Evolutionary conservation across 2,113 vertebrate species (phyloP).

Genomic region (Gnathonemus echidnorhynchus): DNA sequence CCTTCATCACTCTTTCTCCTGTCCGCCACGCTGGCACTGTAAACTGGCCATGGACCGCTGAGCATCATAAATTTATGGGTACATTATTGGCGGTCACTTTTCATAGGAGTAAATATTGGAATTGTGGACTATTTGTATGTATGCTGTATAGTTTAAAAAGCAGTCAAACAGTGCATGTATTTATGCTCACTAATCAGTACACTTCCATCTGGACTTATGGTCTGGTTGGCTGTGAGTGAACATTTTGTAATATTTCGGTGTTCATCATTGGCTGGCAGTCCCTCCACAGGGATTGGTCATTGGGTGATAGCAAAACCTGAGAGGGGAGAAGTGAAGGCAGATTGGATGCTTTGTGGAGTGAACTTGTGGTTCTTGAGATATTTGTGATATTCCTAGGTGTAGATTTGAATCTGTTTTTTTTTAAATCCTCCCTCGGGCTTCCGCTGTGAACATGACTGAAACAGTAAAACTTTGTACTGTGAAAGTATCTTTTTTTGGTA

Average conservation of each 20-base stretch:
- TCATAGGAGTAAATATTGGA: not conserved
- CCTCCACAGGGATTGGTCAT: not conserved
- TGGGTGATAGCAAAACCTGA: not conserved
- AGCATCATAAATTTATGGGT: not conserved
- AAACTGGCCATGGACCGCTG: not conserved
- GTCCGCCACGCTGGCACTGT: not conserved
- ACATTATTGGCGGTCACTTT: not conserved
- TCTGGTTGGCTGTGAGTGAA: not conserved
- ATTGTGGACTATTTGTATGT: not conserved
- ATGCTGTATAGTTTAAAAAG: not conserved
- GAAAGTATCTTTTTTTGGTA: not conserved
- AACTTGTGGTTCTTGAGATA: not conserved
- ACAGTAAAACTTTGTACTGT: not conserved
- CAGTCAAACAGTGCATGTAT: not conserved
- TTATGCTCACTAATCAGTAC: not conserved
- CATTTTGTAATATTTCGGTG: not conserved
- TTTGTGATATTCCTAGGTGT: not conserved
- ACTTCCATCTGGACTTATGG: not conserved
- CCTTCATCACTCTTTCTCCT: not conserved
- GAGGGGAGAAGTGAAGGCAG: not conserved
- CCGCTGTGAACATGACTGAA: not conserved
- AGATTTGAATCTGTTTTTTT: not conserved
- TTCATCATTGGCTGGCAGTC: not conserved
- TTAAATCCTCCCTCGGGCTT: not conserved
- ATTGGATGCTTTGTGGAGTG: not conserved